phyloP scores from a whole-genome alignment of 1,140 invertebrate genomes.

The Drosophila rhopaloa region DNA sequence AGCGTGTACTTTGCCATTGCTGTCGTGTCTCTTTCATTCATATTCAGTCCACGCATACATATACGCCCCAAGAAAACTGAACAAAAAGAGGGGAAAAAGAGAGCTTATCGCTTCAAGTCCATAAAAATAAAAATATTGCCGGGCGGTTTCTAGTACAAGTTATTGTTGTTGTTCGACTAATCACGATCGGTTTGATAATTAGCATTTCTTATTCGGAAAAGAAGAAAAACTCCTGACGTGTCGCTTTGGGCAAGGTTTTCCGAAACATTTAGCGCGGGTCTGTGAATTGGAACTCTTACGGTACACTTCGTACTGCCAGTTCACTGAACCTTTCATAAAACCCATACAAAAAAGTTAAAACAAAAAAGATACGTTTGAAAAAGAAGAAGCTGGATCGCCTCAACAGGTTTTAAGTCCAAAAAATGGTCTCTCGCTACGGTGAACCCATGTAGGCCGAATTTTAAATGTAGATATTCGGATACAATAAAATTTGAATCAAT shows the following conservation, averaged over 20 bases:
- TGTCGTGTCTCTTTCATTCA: conserved; percentile 78
- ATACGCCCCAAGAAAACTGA: conserved; percentile 31
- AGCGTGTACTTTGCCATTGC: conserved; percentile 75
- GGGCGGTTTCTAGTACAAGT: conserved; percentile 16
- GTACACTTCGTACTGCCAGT: conserved; percentile 29
- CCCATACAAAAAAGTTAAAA: conserved; percentile 19
- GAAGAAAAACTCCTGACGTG: conserved; percentile 68
- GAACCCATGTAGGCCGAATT: not conserved
- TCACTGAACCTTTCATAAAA: conserved; percentile 45
- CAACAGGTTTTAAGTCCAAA: conserved; percentile 48
- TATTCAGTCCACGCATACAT: conserved; percentile 62
- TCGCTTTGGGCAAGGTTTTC: conserved; percentile 41
- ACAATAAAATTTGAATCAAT: not conserved
- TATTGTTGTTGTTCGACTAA: conserved; percentile 10
- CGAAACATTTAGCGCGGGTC: conserved; percentile 55
- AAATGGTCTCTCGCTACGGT: conserved; percentile 1
- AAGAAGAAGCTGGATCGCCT: conserved; percentile 30
- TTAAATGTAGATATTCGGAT: too few species aligned
- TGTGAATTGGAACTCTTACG: conserved; percentile 60
- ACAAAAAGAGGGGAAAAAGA: conserved; percentile 19
- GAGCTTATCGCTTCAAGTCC: conserved; percentile 41
- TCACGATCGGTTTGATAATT: conserved; percentile 38
- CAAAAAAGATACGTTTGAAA: conserved; percentile 22
- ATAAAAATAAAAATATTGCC: conserved; percentile 42
- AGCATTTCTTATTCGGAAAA: conserved; percentile 22